Evolutionary conservation across 2,113 vertebrate species (phyloP).

Genomic region (Oriolus oriolus): DNA sequence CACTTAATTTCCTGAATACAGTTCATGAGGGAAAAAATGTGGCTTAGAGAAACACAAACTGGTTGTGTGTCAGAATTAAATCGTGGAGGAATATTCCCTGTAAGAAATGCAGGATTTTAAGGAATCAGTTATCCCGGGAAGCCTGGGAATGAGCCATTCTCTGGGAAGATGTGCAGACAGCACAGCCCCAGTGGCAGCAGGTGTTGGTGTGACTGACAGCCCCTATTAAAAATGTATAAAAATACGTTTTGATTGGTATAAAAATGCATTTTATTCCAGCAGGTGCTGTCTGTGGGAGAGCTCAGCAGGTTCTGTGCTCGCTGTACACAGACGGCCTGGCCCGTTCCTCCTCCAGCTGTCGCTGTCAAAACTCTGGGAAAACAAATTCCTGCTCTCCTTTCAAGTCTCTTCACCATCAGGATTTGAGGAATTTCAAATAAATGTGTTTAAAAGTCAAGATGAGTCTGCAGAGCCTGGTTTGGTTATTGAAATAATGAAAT

Average conservation of each 20-base stretch:
- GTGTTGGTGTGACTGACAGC: neutral
- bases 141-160: rapidly evolving
- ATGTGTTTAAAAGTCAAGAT: neutral
- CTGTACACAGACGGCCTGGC: neutral
- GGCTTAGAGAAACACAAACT: neutral
- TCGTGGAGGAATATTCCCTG: neutral
- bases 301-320: neutral
- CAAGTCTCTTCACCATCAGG: neutral
- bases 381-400: neutral
- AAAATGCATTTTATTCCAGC: neutral
- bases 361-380: neutral
- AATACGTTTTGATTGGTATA: neutral
- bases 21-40: neutral
- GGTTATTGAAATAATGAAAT: neutral
- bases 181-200: neutral
- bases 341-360: neutral
- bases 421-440: neutral
- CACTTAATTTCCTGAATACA: neutral
- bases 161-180: neutral
- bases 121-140: neutral
- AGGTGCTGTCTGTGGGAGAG: neutral
- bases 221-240: neutral
- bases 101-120: neutral
- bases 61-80: too few relatives aligned
- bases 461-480: neutral